These are phyloP conservation scores for Mobula hypostoma DNA, from an alignment of 2,113 vertebrate genomes.

Conservation along the genomic window DNA sequence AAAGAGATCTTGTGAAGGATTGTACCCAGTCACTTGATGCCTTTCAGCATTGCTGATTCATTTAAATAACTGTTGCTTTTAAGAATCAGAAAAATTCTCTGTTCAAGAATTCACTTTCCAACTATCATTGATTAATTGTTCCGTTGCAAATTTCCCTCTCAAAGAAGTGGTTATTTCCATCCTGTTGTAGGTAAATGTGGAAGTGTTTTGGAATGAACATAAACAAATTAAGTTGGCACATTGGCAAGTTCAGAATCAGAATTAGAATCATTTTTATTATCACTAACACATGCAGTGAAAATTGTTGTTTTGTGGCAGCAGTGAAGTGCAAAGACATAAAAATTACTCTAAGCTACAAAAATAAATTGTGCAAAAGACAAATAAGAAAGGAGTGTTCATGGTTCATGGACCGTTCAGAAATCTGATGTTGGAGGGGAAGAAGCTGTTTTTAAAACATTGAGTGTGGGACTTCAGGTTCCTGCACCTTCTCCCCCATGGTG, in stretches of 20 bases:
- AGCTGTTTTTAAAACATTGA: too few species aligned
- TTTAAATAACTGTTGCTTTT: slow-evolving; percentile 32
- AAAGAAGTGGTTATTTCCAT: slow-evolving; percentile 22
- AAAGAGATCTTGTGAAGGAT: background rate
- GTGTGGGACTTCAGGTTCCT: too few species aligned
- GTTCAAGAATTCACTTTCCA: background rate
- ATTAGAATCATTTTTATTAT: too few species aligned
- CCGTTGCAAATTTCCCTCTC: slow-evolving; percentile 34
- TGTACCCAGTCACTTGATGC: background rate
- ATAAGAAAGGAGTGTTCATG: too few species aligned
- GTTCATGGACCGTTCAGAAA: too few species aligned
- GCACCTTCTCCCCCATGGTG: too few species aligned
- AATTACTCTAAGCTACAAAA: too few species aligned
- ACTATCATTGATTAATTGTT: background rate
- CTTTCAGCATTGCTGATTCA: slow-evolving; percentile 12
- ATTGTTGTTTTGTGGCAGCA: too few species aligned
- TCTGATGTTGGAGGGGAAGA: too few species aligned
- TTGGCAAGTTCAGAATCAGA: background rate
- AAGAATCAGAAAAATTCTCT: background rate
- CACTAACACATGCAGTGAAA: too few species aligned
- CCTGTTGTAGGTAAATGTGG: background rate
- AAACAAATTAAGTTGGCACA: background rate
- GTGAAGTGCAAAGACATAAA: too few species aligned
- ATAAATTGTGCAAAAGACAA: too few species aligned
- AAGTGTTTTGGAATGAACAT: background rate